Evolutionary conservation across 2,888 invertebrate species (phyloP).

Genomic region (Polydrusus tereticollis): DNA sequence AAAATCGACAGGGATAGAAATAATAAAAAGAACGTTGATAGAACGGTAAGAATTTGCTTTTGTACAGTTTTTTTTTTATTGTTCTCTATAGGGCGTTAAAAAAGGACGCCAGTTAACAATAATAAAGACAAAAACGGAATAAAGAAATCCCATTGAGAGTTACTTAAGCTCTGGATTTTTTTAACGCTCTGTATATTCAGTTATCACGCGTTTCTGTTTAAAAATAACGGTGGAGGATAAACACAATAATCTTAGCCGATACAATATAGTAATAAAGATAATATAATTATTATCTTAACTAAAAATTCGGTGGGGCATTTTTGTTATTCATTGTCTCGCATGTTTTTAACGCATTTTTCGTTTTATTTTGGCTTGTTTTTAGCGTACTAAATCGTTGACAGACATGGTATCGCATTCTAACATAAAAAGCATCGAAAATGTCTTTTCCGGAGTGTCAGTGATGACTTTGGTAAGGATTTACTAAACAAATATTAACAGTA

Average conservation of each 20-base stretch:
- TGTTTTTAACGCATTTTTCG: background rate
- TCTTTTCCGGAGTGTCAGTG: slow-evolving; percentile 74
- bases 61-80: slow-evolving; percentile 10
- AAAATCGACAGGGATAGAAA: slow-evolving; percentile 67
- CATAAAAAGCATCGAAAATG: slow-evolving; percentile 65
- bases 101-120: no score
- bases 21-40: slow-evolving; percentile 39
- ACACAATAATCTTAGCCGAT: no score
- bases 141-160: no score
- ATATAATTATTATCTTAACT: no score
- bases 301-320: no score
- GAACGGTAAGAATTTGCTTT: slow-evolving; percentile 42
- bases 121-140: no score
- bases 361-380: slow-evolving; percentile 57
- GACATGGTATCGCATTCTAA: slow-evolving; percentile 63
- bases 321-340: background rate
- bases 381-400: slow-evolving; percentile 72
- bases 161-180: no score
- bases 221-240: no score
- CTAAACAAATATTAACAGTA: slow-evolving; percentile 13
- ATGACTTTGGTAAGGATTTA: slow-evolving; percentile 73
- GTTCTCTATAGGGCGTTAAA: background rate
- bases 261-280: no score
- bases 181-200: no score
- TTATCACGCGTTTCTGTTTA: no score